phyloP scores from a whole-genome alignment of 2,797 vertebrate species.

The Alectoris magna region DNA sequence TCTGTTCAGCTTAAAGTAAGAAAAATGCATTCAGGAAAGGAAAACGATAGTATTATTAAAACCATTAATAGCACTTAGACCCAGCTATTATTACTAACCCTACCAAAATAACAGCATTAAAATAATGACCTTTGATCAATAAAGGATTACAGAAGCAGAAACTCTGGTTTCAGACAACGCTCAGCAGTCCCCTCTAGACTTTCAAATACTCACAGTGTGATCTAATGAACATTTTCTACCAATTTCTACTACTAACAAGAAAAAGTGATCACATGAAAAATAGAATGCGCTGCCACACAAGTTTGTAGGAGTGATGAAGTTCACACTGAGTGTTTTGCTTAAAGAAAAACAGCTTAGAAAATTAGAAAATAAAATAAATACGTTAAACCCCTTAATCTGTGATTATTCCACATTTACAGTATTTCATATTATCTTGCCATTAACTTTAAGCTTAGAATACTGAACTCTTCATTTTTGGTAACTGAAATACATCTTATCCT shows the following conservation, averaged over 20 bases:
- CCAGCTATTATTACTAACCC: neutral
- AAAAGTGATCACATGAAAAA: conserved; percentile 9
- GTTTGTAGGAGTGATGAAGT: neutral
- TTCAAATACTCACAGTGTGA: conserved; percentile 44
- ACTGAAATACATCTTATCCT: neutral
- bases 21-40: neutral
- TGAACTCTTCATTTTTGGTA: neutral
- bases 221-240: conserved; percentile 37
- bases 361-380: neutral
- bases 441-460: neutral
- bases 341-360: neutral
- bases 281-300: neutral
- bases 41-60: neutral
- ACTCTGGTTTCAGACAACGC: neutral
- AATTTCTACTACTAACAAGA: conserved; percentile 33
- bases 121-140: neutral
- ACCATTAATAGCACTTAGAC: neutral
- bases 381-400: neutral
- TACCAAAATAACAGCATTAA: neutral
- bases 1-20: neutral
- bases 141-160: neutral
- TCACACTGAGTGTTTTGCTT: neutral
- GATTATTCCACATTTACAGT: neutral
- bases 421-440: neutral
- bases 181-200: conserved; percentile 16